These are phyloP conservation scores for Heliconius erato DNA, from an alignment of 2,888 invertebrate genomes.

Conservation along the genomic window DNA sequence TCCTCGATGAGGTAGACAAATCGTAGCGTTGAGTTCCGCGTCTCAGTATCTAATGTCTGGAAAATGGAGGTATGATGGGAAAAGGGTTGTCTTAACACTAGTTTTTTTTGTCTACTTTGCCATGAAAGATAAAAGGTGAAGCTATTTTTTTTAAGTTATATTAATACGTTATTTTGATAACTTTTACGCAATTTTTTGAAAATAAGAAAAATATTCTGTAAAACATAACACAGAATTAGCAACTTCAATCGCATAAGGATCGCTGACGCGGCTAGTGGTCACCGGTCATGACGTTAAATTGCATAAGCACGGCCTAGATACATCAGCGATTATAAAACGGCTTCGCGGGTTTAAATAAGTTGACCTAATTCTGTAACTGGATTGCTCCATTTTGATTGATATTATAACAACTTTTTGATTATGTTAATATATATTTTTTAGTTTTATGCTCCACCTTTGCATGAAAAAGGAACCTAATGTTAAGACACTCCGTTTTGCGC, in stretches of 20 bases:
- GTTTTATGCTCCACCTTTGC: background rate
- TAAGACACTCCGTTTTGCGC: background rate
- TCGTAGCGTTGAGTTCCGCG: too few relatives aligned
- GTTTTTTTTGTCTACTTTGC: background rate
- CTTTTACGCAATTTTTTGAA: background rate
- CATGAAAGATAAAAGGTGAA: too few relatives aligned
- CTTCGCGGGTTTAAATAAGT: conserved; percentile 30
- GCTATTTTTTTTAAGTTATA: too few relatives aligned
- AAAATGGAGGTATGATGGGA: background rate
- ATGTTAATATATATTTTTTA: background rate
- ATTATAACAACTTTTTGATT: background rate
- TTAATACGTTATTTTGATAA: background rate
- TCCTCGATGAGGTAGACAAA: too few relatives aligned
- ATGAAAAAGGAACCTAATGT: background rate
- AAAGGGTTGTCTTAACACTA: background rate
- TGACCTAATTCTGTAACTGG: conserved; percentile 34
- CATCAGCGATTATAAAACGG: conserved; percentile 40
- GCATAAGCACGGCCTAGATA: conserved; percentile 41
- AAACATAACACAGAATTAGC: conserved; percentile 4
- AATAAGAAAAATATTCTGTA: background rate
- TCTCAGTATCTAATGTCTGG: background rate
- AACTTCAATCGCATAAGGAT: background rate
- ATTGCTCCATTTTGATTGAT: conserved; percentile 18
- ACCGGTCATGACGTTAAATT: conserved; percentile 2
- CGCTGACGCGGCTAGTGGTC: conserved; percentile 15